Evolutionary conservation across 2,797 vertebrate genomes (phyloP).

Genomic region (Emydoidea blandingii): DNA sequence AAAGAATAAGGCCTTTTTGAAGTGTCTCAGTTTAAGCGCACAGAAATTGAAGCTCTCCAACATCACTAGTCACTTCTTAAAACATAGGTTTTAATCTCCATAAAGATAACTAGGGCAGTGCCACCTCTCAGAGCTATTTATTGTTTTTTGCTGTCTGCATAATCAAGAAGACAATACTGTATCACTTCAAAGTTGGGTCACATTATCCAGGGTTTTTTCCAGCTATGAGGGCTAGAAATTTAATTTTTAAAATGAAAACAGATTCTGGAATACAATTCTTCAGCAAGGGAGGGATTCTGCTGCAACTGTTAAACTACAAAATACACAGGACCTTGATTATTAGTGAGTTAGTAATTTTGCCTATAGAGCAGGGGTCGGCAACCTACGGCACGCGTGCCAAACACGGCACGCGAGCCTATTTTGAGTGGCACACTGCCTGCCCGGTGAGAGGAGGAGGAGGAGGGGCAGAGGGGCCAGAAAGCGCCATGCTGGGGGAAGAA

Average conservation of each 20-base stretch:
- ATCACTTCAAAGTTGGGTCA: background rate
- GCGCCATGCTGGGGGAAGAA: no score
- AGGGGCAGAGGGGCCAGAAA: no score
- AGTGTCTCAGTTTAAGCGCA: background rate
- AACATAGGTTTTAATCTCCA: background rate
- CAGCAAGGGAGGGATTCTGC: background rate
- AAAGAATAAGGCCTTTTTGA: background rate
- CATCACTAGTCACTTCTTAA: background rate
- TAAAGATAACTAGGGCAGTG: background rate
- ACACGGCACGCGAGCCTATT: no score
- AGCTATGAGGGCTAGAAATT: background rate
- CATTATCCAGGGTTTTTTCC: background rate
- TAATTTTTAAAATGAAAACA: background rate
- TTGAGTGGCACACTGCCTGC: no score
- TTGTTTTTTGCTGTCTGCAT: background rate
- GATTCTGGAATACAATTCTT: background rate
- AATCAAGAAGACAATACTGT: background rate
- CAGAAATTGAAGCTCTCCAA: background rate
- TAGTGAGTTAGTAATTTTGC: background rate
- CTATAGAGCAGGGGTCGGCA: no score
- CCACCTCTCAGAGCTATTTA: background rate
- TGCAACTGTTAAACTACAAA: background rate
- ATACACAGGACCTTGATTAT: background rate
- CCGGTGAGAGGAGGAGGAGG: no score
- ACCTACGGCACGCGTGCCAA: no score